Evolutionary conservation across 2,888 invertebrate species (phyloP).

Genomic region (Meta bourneti): DNA sequence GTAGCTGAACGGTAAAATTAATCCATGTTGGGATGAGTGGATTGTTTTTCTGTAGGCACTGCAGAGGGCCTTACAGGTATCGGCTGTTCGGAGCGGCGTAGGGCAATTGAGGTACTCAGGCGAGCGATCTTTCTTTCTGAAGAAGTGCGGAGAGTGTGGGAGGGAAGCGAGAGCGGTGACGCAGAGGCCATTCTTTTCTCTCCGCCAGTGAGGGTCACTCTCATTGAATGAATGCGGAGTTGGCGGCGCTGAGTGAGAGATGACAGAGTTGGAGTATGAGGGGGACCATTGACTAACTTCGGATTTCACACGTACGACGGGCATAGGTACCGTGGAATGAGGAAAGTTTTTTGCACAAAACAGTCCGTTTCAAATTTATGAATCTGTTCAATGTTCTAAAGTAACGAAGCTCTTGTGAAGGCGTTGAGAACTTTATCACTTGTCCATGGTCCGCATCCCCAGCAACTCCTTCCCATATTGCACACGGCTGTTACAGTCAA

Average conservation of each 20-base stretch:
- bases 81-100: not conserved
- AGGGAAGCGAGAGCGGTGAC: constrained; percentile 36
- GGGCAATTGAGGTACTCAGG: not conserved
- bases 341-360: no score
- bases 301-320: no score
- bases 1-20: not conserved
- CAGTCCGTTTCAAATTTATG: no score
- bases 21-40: not conserved
- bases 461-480: no score
- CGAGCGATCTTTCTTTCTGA: not conserved
- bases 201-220: constrained; percentile 58
- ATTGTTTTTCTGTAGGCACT: no score
- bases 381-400: no score
- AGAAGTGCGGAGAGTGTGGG: constrained; percentile 40
- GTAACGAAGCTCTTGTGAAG: no score
- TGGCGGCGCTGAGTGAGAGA: constrained; percentile 51
- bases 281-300: constrained; percentile 17
- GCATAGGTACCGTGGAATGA: no score
- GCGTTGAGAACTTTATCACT: no score
- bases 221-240: constrained; percentile 60
- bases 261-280: constrained; percentile 4
- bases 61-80: not conserved
- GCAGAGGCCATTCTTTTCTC: constrained; percentile 52
- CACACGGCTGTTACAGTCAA: no score
- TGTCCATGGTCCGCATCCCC: no score